These are phyloP conservation scores for Frieseomelitta varia DNA, from an alignment of 1,140 invertebrate species.

Conservation along the genomic window DNA sequence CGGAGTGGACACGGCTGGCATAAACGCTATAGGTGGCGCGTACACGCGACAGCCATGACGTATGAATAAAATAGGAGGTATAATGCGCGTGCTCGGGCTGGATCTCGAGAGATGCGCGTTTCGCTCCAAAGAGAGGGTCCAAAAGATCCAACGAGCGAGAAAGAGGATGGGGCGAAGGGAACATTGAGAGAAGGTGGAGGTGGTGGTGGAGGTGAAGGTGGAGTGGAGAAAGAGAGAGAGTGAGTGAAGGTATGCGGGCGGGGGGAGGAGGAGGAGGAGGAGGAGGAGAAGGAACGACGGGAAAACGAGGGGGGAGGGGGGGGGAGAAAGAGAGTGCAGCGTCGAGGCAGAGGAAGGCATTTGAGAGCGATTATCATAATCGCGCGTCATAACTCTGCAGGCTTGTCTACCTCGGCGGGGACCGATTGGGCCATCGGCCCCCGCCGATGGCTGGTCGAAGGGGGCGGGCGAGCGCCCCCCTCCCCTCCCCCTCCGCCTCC, in stretches of 20 bases:
- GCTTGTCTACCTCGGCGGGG: slow-evolving; percentile 72
- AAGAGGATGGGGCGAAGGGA: slow-evolving; percentile 10
- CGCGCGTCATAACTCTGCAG: slow-evolving; percentile 80
- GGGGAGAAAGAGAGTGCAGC: slow-evolving; percentile 47
- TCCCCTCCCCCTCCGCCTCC: slow-evolving; percentile 50
- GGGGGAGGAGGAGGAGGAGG: slow-evolving; percentile 32
- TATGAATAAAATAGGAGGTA: slow-evolving; percentile 77
- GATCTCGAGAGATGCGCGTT: slow-evolving; percentile 24
- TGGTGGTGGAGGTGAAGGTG: not conserved
- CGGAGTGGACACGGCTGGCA: not conserved
- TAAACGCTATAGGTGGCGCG: slow-evolving; percentile 8
- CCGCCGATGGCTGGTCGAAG: slow-evolving; percentile 39
- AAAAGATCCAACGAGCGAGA: slow-evolving; percentile 38
- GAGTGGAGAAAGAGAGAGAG: slow-evolving; percentile 8
- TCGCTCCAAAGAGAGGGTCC: slow-evolving; percentile 49
- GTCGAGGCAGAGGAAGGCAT: slow-evolving; percentile 64
- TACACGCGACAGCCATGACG: slow-evolving; percentile 64
- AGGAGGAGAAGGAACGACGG: slow-evolving; percentile 35
- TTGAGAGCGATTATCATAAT: slow-evolving; percentile 81
- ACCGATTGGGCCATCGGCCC: slow-evolving; percentile 67
- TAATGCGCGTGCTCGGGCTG: slow-evolving; percentile 65
- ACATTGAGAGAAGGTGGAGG: not conserved
- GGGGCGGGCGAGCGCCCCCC: slow-evolving; percentile 34
- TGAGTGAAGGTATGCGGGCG: slow-evolving; percentile 15
- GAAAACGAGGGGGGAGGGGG: slow-evolving; percentile 17